These are phyloP conservation scores for Fregata magnificens DNA, from an alignment of 2,113 vertebrate species.

Conservation along the genomic window DNA sequence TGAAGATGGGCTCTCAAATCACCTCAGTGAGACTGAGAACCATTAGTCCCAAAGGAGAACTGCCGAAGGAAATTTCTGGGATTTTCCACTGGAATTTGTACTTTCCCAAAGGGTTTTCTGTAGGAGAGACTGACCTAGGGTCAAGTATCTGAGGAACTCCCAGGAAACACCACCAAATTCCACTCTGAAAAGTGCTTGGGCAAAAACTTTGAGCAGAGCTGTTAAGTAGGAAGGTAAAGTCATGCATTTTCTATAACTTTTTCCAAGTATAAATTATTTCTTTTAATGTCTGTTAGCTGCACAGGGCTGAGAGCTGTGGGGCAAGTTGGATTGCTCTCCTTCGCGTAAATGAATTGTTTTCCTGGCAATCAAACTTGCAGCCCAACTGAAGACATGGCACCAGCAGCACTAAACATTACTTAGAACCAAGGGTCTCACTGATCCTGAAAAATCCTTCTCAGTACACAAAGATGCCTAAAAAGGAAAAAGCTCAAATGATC, in stretches of 20 bases:
- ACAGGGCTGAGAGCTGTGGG: not conserved
- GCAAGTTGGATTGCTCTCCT: not conserved
- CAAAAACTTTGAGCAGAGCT: not conserved
- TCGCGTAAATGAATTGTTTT: not conserved
- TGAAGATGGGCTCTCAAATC: not conserved
- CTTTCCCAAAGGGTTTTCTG: slow-evolving; percentile 9
- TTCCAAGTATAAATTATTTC: not conserved
- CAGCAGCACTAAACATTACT: not conserved
- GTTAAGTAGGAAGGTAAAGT: not conserved
- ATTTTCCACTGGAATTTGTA: slow-evolving; percentile 37
- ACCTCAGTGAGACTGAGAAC: not conserved
- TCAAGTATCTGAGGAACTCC: not conserved
- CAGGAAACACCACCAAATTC: not conserved
- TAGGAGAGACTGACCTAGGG: not conserved
- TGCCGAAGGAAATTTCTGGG: not conserved
- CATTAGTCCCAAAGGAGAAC: not conserved
- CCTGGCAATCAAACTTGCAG: not conserved
- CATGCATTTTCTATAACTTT: not conserved
- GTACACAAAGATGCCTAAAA: not conserved
- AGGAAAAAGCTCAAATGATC: not conserved
- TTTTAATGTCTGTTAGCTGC: not conserved
- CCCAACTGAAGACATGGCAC: not conserved
- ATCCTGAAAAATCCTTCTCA: not conserved
- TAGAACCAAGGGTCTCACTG: not conserved
- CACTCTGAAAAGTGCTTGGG: not conserved